These are phyloP conservation scores for Caenorhabditis doughertyi DNA, from an alignment of 2,888 invertebrate genomes.

Conservation along the genomic window DNA sequence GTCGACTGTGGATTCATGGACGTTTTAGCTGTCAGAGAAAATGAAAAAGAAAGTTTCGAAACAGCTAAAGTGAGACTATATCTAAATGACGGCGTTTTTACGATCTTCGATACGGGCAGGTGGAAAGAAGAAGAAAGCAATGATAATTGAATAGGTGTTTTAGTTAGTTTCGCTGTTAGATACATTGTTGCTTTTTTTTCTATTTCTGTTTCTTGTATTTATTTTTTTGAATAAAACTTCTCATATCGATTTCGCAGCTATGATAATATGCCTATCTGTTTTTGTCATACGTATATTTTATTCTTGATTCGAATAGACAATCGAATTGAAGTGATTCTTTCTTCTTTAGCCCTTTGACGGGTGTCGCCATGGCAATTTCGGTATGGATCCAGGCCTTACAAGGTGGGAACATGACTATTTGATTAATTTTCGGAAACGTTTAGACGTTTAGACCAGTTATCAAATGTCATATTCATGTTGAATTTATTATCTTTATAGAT, in stretches of 20 bases:
- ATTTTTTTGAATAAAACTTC: too few species aligned
- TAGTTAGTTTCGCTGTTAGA: not conserved
- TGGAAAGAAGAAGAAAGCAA: conserved; percentile 55
- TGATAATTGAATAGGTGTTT: not conserved
- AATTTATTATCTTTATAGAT: conserved; percentile 42
- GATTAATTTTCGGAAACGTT: not conserved
- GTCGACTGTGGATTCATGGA: conserved; percentile 78
- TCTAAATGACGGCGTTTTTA: conserved; percentile 70
- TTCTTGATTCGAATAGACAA: too few species aligned
- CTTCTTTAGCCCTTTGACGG: conserved; percentile 32
- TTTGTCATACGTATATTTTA: too few species aligned
- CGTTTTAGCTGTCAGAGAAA: conserved; percentile 70
- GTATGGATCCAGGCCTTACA: conserved; percentile 68
- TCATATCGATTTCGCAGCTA: too few species aligned
- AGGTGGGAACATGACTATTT: conserved; percentile 44
- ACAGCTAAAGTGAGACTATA: conserved; percentile 67
- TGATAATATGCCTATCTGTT: too few species aligned
- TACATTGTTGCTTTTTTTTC: not conserved
- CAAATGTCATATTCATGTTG: not conserved
- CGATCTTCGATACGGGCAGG: conserved; percentile 73
- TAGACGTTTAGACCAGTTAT: too few species aligned
- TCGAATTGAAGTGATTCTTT: not conserved
- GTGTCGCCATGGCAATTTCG: conserved; percentile 65
- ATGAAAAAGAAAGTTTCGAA: conserved; percentile 62
- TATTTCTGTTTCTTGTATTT: too few species aligned